Base-by-base conservation (phyloP, 2,113 vertebrate species). In the Emydocephalus ijimae region DNA sequence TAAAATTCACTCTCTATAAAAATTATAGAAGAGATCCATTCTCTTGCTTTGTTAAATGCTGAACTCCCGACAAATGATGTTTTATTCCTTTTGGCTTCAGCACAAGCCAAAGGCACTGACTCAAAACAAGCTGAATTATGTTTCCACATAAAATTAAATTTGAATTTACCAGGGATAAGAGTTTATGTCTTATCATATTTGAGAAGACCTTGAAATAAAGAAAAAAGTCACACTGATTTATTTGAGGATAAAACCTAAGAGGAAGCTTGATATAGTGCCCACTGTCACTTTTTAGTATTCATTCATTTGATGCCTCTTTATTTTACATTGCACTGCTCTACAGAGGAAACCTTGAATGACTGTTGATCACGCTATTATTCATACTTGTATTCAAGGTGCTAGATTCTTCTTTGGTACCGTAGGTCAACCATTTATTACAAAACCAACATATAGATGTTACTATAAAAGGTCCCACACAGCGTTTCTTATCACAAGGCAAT, bases 191-290 rank as follows among this genome's bases (percentile, higher is more conserved):
- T 50, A 0, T 29, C 48, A 26, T 43, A 26, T 3, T 88, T 20
- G 1, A 9, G 11, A 92, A 74, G 0, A 81, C 74, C 74, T 85
- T 86, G 24, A 91, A 86, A 3, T 86, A 14, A 48, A 43, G 45
- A 14, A 21, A 85, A 39, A 91, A 91, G 14, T 14, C 7, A 15
- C 26, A 50, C 6, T 92, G 86, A 92, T 92, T 92, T 88, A 92
- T 92, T 92, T 34, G 48, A 14, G 39, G 52, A 92, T 74, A 92
- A 88, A 92, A 55, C 50, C 21, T 39, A 55, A 74, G 59, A 88
- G 91, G 34, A 88, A 88, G 64, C n/a, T 55, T 74, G 50, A 74
- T 88, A 39, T 55, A 69, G 21, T 54, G 54, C 6, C 15, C 86
- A 18, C 39, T 21, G 26, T 64, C 29, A n/a, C 45, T 39, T 92